Base-by-base conservation (phyloP, 1,140 invertebrate genomes). In the Akabosia matsudoensis region DNA sequence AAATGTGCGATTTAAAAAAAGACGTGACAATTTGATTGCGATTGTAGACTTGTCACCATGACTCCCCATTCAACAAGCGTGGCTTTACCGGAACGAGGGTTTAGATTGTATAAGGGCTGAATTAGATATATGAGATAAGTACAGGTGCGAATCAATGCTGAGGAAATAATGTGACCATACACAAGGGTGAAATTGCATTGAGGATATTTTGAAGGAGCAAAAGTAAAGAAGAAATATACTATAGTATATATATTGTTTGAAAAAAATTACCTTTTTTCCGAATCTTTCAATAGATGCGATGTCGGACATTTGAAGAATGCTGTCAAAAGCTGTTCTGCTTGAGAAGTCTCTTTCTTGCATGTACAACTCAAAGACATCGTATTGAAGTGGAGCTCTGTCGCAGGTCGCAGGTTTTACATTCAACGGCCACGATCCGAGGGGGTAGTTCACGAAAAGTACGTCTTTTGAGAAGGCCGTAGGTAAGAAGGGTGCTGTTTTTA, bases 401-500 rank as follows among this genome's bases (percentile, higher is more conserved):
- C 85, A 87, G 2, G 81, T 76, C 3, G 74, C 70, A 14, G 78
- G 79, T 2, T 22, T 31, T 26, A 77, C 73, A 80, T 79, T 77
- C 28, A 79, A 64, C 0, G 85, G 82, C 72, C 83, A 78, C 71
- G 87, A 87, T 0, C 89, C 87, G 28, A 88, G 86, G 73, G 90
- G 89, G 22, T 86, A 87, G 75, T 90, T 87, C 0, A 92, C 86
- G 45, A 82, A 84, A 2, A 91, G 85, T 37, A 88, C 86, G n/a
- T 86, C 83, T 64, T 86, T 81, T 34, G 82, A 86, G 37, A 87
- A 85, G 0, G 75, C 78, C 0, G 90, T 80, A 34, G 84, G 84
- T 79, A 92, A 85, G 82, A 88, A 93, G 10, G 92, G 91, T 24
- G 90, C 88, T 76, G 87, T 87, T 81, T 88, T 84, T n/a, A 89